These are phyloP conservation scores for Bellardia pandia DNA, from an alignment of 2,888 invertebrate genomes.

Conservation along the genomic window DNA sequence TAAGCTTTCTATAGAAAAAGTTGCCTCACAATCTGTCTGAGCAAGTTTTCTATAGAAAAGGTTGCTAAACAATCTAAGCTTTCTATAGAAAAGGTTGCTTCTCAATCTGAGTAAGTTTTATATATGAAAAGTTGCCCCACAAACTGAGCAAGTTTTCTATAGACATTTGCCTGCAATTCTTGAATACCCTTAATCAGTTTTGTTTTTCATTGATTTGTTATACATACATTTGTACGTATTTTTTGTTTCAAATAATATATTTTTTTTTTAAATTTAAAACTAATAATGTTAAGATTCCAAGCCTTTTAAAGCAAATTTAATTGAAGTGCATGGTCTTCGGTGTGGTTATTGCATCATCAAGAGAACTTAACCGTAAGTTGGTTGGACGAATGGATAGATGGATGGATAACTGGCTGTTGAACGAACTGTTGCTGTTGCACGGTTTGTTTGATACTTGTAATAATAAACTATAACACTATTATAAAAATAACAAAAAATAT, in stretches of 20 bases:
- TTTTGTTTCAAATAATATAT: slow-evolving; percentile 13
- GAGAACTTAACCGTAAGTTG: slow-evolving; percentile 58
- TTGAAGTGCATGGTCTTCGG: slow-evolving; percentile 69
- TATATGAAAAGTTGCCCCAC: no score
- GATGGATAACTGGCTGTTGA: slow-evolving; percentile 46
- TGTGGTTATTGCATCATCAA: slow-evolving; percentile 59
- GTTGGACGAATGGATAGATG: background rate
- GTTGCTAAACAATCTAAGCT: no score
- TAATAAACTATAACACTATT: slow-evolving; percentile 50
- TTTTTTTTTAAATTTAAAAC: slow-evolving; percentile 41
- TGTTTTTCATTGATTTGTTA: background rate
- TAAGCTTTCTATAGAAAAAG: no score
- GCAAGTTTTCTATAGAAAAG: no score
- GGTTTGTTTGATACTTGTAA: slow-evolving; percentile 9
- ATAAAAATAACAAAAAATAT: slow-evolving; percentile 7
- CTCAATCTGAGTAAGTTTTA: no score
- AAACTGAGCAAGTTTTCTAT: no score
- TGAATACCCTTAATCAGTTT: slow-evolving; percentile 4
- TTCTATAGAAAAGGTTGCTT: no score
- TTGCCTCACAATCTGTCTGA: no score
- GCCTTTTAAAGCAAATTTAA: slow-evolving; percentile 73
- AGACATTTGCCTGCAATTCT: no score
- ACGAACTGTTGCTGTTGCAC: slow-evolving; percentile 12
- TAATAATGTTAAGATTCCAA: slow-evolving; percentile 55
- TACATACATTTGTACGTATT: background rate